These are phyloP conservation scores for Bergia sp. DNA, from an alignment of 92 coral and sea anemone species.

Conservation along the genomic window DNA sequence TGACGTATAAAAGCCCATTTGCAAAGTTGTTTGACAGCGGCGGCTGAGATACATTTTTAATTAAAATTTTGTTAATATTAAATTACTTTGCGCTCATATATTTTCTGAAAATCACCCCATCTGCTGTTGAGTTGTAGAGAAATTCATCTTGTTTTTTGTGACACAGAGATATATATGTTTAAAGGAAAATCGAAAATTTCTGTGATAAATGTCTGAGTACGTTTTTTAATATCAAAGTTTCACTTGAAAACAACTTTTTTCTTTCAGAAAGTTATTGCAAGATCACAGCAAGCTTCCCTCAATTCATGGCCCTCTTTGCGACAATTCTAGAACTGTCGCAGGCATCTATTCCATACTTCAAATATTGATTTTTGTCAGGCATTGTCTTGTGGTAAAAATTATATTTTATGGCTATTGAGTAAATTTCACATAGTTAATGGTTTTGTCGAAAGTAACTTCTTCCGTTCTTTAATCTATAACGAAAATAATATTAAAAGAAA, in stretches of 20 bases:
- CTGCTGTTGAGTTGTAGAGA: background rate
- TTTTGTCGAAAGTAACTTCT: background rate
- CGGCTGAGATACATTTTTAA: background rate
- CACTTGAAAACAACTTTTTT: background rate
- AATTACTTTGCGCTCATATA: background rate
- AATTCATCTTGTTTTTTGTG: background rate
- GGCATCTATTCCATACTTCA: background rate
- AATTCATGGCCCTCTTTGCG: background rate
- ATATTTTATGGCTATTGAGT: background rate
- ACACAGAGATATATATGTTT: background rate
- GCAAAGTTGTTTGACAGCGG: background rate
- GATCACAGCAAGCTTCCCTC: conserved; percentile 2
- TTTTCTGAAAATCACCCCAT: background rate
- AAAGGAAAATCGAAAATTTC: background rate
- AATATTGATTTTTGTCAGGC: conserved; percentile 12
- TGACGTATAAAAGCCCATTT: background rate
- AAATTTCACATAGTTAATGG: conserved; percentile 1
- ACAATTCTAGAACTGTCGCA: conserved; percentile 14
- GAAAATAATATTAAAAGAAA: background rate
- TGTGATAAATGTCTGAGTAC: background rate
- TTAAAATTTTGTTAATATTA: background rate
- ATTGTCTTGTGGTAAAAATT: background rate
- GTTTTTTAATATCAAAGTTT: background rate
- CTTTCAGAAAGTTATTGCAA: background rate
- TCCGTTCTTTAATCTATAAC: background rate